Conservation (phyloP, 30 jellyfish, hydroid and myxozoan species). For the Aurelia sp. region DNA sequence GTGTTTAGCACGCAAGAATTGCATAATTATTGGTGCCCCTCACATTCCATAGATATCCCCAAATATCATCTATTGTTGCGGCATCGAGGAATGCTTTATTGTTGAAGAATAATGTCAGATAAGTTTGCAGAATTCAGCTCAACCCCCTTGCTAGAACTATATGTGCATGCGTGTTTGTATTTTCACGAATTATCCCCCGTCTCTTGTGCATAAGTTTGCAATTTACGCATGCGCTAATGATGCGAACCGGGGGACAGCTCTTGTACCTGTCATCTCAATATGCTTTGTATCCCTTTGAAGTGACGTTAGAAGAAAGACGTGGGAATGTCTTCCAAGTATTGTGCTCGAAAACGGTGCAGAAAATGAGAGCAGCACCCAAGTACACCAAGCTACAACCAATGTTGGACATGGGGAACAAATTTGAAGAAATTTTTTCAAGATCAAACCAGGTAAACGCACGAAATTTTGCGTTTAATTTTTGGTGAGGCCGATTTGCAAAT, state of each 20-base stretch:
- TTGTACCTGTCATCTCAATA: too few relatives aligned
- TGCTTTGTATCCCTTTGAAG: neutral
- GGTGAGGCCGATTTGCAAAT: constrained; percentile 11
- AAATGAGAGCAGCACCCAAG: constrained; percentile 55
- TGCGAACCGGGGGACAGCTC: too few relatives aligned
- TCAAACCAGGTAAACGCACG: constrained; percentile 5
- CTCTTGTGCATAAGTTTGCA: too few relatives aligned
- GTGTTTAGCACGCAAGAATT: neutral
- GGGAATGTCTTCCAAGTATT: constrained; percentile 45
- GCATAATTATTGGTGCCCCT: constrained; percentile 60
- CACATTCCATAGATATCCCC: constrained; percentile 41
- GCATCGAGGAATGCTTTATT: constrained; percentile 46
- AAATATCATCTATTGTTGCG: constrained; percentile 63
- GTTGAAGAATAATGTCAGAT: too few relatives aligned
- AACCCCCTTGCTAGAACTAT: too few relatives aligned
- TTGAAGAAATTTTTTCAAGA: constrained; percentile 24
- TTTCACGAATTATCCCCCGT: too few relatives aligned
- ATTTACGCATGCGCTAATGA: too few relatives aligned
- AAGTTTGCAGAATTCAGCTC: too few relatives aligned
- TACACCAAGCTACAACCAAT: constrained; percentile 2
- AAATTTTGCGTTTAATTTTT: neutral
- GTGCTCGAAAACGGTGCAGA: constrained; percentile 69
- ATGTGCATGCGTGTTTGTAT: too few relatives aligned
- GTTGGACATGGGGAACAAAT: constrained; percentile 26
- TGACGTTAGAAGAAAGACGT: constrained; percentile 66